Conservation (phyloP, 2,797 vertebrate genomes). For the Dallia pectoralis region DNA sequence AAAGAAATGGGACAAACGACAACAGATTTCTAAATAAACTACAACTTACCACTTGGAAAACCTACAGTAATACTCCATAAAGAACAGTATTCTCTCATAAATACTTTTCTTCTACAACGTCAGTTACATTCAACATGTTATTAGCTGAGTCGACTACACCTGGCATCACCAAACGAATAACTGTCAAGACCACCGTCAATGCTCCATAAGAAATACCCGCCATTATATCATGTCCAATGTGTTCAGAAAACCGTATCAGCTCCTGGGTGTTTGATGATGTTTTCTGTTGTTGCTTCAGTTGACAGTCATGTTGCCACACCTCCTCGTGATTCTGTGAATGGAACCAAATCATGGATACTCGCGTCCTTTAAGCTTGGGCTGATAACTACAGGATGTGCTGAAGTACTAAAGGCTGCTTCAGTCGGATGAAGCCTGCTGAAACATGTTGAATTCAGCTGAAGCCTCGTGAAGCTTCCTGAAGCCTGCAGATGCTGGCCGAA, state of each 20-base stretch:
- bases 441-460: conserved; percentile 9
- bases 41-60: no score
- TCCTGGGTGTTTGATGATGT: conserved; percentile 51
- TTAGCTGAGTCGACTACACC: no score
- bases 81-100: no score
- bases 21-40: no score
- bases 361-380: conserved; percentile 85
- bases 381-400: conserved; percentile 70
- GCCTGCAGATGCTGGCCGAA: conserved; percentile 14
- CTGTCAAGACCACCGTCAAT: no score
- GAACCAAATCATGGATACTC: conserved; percentile 81
- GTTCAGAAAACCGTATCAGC: conserved; percentile 37
- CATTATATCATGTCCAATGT: conserved; percentile 36
- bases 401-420: neutral
- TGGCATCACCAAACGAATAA: no score
- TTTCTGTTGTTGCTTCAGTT: neutral
- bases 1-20: no score
- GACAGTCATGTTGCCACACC: conserved; percentile 81
- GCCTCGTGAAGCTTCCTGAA: conserved; percentile 3
- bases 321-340: conserved; percentile 87
- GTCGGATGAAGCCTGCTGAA: conserved; percentile 13
- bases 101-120: no score
- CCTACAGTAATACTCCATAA: no score
- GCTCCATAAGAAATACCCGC: no score
- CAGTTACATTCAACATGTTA: no score